These are phyloP conservation scores for Odontocerum albicorne DNA, from an alignment of 2,888 invertebrate species.

Conservation along the genomic window DNA sequence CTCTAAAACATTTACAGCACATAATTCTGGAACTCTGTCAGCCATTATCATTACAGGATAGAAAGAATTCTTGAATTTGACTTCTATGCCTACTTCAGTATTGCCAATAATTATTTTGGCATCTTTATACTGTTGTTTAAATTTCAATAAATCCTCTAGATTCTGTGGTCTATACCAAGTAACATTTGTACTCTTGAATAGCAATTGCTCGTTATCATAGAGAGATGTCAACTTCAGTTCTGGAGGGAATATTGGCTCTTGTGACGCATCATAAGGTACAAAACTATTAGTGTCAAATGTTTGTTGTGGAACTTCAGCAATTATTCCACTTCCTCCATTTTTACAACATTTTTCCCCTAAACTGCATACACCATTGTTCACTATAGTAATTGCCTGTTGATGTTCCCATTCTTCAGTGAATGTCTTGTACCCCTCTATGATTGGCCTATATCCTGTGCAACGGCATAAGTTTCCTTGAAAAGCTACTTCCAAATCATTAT, in stretches of 20 bases:
- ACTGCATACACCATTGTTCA: conserved; percentile 48
- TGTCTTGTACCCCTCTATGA: conserved; percentile 86
- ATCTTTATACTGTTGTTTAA: conserved; percentile 67
- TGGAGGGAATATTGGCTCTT: conserved; percentile 92
- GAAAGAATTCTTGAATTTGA: conserved; percentile 80
- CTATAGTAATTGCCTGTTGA: conserved; percentile 39
- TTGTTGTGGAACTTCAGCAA: conserved; percentile 45
- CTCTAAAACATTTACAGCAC: conserved; percentile 54
- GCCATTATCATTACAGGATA: conserved; percentile 83
- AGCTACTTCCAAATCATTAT: conserved; percentile 75
- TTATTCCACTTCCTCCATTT: conserved; percentile 39
- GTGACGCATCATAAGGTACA: conserved; percentile 73
- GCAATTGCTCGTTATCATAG: conserved; percentile 62
- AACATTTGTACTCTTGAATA: conserved; percentile 64
- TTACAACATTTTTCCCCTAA: conserved; percentile 73
- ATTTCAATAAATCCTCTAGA: conserved; percentile 63
- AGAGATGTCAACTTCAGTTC: conserved; percentile 68
- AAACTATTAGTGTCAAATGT: conserved; percentile 65
- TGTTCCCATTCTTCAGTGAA: conserved; percentile 78
- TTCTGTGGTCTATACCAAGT: conserved; percentile 76
- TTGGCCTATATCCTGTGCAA: conserved; percentile 93
- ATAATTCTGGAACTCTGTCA: conserved; percentile 68
- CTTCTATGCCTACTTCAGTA: conserved; percentile 89
- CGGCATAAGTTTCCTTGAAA: conserved; percentile 87
- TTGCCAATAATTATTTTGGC: conserved; percentile 88